Conservation (phyloP, 2,797 vertebrate species). For the Phrynocephalus vlangalii region DNA sequence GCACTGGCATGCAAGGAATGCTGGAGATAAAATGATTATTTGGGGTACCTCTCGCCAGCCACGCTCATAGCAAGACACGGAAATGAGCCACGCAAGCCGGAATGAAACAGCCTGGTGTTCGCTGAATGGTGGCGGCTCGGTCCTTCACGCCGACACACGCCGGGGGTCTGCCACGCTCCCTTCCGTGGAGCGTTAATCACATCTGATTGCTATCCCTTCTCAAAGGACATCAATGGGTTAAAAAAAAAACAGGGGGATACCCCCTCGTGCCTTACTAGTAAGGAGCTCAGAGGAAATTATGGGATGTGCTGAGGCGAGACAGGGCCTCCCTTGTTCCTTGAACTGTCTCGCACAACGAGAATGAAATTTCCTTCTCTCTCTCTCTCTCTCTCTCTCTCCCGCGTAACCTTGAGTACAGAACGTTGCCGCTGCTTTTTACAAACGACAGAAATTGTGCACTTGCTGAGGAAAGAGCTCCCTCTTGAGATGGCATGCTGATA, state of each 20-base stretch:
- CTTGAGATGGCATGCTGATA: constrained; percentile 60
- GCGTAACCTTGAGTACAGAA: background rate
- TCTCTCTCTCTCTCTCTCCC: constrained; percentile 13
- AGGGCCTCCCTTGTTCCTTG: background rate
- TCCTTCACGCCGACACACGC: background rate
- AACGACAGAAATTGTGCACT: background rate
- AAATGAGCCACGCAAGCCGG: too few relatives aligned
- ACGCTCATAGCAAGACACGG: too few relatives aligned
- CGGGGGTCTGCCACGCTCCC: accelerated
- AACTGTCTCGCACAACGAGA: background rate
- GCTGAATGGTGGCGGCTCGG: background rate
- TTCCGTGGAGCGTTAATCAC: background rate
- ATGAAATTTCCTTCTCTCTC: too few relatives aligned
- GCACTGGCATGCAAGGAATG: too few relatives aligned
- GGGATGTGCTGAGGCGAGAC: too few relatives aligned
- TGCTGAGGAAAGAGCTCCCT: constrained; percentile 67
- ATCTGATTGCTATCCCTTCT: background rate
- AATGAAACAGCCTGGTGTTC: background rate
- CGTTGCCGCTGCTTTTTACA: constrained; percentile 10
- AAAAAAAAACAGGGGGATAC: too few relatives aligned
- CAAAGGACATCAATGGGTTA: background rate
- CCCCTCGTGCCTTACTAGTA: background rate
- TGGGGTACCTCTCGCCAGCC: too few relatives aligned
- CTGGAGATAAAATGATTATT: too few relatives aligned
- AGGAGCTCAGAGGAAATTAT: background rate